A percentile compares a stretch with the other conserved stretches of the same genome.
Evolutionary conservation across 2,797 vertebrate species (phyloP).

Genomic region (Hephaestus fuliginosus): DNA sequence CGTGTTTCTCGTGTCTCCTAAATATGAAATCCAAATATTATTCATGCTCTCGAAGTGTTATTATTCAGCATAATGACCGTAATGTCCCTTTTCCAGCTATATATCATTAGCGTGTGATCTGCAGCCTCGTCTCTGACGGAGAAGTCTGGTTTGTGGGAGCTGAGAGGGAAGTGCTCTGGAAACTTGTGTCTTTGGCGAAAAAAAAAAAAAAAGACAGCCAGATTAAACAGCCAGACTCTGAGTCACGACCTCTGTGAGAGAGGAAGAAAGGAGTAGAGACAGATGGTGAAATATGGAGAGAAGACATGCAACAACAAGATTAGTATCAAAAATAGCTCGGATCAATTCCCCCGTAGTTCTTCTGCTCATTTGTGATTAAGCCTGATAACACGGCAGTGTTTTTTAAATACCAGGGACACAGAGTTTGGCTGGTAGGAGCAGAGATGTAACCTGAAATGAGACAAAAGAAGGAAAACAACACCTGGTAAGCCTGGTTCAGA

Average conservation of each 20-base stretch:
- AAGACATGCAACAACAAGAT: conserved; percentile 20
- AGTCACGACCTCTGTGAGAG: conserved; percentile 30
- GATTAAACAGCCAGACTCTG: conserved; percentile 17
- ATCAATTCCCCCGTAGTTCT: background rate
- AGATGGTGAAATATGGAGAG: conserved; percentile 31
- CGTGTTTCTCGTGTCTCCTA: conserved; percentile 3
- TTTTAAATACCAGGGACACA: background rate
- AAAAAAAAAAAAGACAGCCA: conserved; percentile 6
- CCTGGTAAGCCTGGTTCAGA: background rate
- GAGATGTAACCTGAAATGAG: conserved; percentile 13
- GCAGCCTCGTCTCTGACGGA: background rate
- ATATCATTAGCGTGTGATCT: background rate
- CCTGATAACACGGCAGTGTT: background rate
- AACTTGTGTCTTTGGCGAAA: conserved; percentile 3
- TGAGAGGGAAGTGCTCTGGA: conserved; percentile 19
- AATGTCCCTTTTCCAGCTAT: conserved; percentile 7
- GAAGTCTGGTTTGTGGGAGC: conserved; percentile 26
- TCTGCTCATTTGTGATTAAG: background rate
- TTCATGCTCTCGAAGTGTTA: conserved; percentile 2
- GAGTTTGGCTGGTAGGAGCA: background rate
- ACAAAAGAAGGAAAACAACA: conserved; percentile 1
- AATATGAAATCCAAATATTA: conserved; percentile 26
- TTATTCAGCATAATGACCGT: background rate
- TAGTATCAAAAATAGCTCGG: conserved; percentile 5
- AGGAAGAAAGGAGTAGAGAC: conserved; percentile 14